A percentile compares a stretch with the other conserved stretches of the same genome.
Evolutionary conservation across 2,113 vertebrate species (phyloP).

Genomic region (Smithornis capensis): DNA sequence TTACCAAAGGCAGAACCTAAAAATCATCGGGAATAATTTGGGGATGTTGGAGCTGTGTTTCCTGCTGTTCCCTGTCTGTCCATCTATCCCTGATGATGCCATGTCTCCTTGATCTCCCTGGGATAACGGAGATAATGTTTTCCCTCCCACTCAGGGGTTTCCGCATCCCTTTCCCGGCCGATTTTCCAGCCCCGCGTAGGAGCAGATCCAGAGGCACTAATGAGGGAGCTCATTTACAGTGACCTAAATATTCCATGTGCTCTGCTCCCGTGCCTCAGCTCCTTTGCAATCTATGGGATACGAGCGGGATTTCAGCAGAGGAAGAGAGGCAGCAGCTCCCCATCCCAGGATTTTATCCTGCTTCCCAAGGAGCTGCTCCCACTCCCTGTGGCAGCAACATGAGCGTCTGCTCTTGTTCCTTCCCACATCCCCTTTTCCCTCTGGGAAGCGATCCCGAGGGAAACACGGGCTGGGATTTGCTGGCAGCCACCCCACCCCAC

Average conservation of each 20-base stretch:
- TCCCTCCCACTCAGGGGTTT: neutral
- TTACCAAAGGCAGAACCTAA: neutral
- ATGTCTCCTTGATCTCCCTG: fast-evolving
- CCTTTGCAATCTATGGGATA: neutral
- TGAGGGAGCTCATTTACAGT: neutral
- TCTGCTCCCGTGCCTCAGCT: neutral
- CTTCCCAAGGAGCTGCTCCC: neutral
- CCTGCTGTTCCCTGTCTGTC: neutral
- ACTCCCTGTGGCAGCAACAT: neutral
- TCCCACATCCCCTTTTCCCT: neutral
- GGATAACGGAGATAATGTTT: neutral
- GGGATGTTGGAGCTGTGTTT: neutral
- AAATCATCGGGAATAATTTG: neutral
- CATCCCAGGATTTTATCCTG: fast-evolving
- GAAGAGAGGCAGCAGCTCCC: fast-evolving
- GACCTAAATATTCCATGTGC: neutral
- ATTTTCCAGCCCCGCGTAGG: fast-evolving
- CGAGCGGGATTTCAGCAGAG: neutral
- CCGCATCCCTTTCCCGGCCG: neutral
- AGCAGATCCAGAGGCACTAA: neutral
- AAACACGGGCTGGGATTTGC: neutral
- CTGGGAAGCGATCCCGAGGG: neutral
- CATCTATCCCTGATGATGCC: fast-evolving
- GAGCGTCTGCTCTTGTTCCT: neutral
- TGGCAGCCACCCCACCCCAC: neutral